These are phyloP conservation scores for Vombatus ursinus DNA, from an alignment of 2,113 vertebrate species.

Conservation along the genomic window DNA sequence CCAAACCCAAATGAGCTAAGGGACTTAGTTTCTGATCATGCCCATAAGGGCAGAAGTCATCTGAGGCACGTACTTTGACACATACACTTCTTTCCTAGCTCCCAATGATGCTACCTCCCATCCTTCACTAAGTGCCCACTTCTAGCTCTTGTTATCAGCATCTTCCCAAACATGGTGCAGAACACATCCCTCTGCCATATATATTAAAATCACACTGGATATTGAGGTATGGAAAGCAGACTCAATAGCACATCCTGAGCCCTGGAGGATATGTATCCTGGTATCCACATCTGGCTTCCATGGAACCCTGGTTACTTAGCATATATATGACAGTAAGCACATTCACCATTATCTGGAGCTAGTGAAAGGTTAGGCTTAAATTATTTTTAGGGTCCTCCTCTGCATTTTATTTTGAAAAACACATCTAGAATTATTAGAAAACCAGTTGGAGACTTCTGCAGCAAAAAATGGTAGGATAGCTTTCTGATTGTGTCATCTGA, in stretches of 20 bases:
- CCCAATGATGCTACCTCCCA: neutral
- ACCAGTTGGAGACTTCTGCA: neutral
- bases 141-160: neutral
- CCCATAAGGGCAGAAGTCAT: neutral
- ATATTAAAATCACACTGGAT: neutral
- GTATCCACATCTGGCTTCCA: neutral
- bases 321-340: neutral
- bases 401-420: slow-evolving; percentile 26
- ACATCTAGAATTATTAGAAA: neutral
- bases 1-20: neutral
- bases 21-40: neutral
- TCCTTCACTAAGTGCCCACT: neutral
- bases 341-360: slow-evolving; percentile 20
- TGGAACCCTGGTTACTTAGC: neutral
- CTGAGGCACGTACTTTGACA: neutral
- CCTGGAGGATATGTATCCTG: neutral
- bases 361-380: slow-evolving; percentile 27
- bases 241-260: neutral
- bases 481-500: neutral
- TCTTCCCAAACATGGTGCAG: slow-evolving; percentile 11
- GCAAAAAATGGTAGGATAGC: neutral
- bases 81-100: neutral
- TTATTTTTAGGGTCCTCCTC: slow-evolving; percentile 5
- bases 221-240: neutral
- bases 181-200: neutral